A percentile compares a stretch with the other conserved stretches of the same genome.
Evolutionary conservation across 1,140 invertebrate species (phyloP).

Genomic region (Tetramorium simillimum): DNA sequence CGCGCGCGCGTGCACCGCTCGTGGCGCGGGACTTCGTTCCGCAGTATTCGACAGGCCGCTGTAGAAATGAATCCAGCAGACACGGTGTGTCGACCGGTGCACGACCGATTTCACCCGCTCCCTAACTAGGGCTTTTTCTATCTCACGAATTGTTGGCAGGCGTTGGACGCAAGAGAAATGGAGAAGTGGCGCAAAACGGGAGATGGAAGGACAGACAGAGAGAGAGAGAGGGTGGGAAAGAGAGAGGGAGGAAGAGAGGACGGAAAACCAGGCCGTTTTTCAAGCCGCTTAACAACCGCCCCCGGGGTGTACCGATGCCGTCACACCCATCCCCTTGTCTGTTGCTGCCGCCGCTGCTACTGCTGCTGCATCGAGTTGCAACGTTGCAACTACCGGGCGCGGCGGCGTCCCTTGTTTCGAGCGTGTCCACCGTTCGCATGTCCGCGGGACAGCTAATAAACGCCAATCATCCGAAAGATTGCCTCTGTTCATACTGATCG

Average conservation of each 20-base stretch:
- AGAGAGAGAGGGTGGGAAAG: not conserved
- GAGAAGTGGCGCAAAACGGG: conserved; percentile 4
- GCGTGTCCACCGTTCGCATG: conserved; percentile 39
- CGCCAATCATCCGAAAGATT: conserved; percentile 62
- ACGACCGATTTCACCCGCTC: conserved; percentile 41
- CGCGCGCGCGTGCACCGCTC: not conserved
- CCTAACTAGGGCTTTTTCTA: conserved; percentile 48
- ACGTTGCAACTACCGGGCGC: conserved; percentile 35
- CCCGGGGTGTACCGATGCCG: conserved; percentile 29
- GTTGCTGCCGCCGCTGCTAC: not conserved
- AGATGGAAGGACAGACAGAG: not conserved
- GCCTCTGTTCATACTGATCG: conserved; percentile 42
- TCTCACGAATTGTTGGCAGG: conserved; percentile 42
- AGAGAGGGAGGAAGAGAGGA: not conserved
- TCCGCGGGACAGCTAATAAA: conserved; percentile 54
- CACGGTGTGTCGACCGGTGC: conserved; percentile 14
- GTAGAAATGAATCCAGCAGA: conserved; percentile 35
- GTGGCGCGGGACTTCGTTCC: not conserved
- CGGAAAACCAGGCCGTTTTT: conserved; percentile 49
- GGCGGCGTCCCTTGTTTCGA: conserved; percentile 42
- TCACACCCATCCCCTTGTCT: conserved; percentile 22
- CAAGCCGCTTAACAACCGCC: conserved; percentile 63
- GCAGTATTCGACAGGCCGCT: conserved; percentile 28
- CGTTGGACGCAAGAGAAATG: conserved; percentile 22
- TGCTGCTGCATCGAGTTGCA: conserved; percentile 42